Percentiles rank a stretch among this genome's conserved stretches.
phyloP scores from a whole-genome alignment of 2,888 invertebrate genomes.

The Mythimna ferrago region DNA sequence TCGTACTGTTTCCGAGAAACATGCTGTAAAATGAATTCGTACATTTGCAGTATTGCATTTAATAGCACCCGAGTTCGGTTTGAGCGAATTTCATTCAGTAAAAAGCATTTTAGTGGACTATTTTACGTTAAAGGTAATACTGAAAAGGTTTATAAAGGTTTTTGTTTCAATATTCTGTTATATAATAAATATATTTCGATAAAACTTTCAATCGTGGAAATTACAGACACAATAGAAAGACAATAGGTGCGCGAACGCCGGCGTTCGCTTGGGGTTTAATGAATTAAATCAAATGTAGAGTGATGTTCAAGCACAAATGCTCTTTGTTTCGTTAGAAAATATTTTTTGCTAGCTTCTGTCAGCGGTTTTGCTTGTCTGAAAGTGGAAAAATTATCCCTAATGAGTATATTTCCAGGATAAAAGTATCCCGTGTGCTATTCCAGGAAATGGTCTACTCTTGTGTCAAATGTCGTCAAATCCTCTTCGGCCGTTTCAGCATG shows the following conservation, averaged over 20 bases:
- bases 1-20: slow-evolving; percentile 24
- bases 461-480: no score
- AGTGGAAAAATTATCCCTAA: no score
- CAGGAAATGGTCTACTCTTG: no score
- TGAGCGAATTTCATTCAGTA: slow-evolving; percentile 23
- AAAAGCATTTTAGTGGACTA: slow-evolving; percentile 23
- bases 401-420: no score
- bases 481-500: no score
- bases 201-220: no score
- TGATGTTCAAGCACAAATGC: neutral
- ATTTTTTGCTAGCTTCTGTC: neutral
- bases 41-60: slow-evolving; percentile 23
- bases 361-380: no score
- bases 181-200: neutral
- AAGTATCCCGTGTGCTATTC: no score
- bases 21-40: slow-evolving; percentile 19
- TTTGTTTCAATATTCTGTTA: slow-evolving; percentile 19
- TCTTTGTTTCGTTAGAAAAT: neutral
- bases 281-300: slow-evolving; percentile 1
- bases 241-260: no score
- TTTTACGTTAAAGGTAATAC: neutral
- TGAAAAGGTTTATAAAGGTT: slow-evolving; percentile 4
- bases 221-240: no score
- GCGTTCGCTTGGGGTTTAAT: no score
- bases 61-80: slow-evolving; percentile 21